Evolutionary conservation across 2,113 vertebrate species (phyloP).

Genomic region (Pteruthius melanotis): DNA sequence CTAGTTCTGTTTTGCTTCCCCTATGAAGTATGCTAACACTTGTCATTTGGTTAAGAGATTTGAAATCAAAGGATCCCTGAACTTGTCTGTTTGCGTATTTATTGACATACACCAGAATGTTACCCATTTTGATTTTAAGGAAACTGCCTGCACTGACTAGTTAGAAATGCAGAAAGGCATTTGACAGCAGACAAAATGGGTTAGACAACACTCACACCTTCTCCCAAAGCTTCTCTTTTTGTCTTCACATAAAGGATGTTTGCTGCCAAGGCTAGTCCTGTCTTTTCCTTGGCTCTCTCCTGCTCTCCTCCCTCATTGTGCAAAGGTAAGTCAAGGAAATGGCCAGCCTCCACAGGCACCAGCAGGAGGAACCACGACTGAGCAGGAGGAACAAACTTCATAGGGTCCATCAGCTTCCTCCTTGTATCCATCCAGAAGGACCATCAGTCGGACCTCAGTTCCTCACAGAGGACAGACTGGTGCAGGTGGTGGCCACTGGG

Average conservation of each 20-base stretch:
- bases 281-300: background rate
- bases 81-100: background rate
- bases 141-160: background rate
- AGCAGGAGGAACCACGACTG: background rate
- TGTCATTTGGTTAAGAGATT: background rate
- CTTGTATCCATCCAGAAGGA: background rate
- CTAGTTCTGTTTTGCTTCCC: background rate
- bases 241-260: background rate
- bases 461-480: background rate
- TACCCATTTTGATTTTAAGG: background rate
- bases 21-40: background rate
- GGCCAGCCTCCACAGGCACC: background rate
- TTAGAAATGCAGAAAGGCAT: background rate
- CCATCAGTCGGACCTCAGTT: accelerated
- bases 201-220: background rate
- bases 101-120: background rate
- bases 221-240: background rate
- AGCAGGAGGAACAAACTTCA: background rate
- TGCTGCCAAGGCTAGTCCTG: background rate
- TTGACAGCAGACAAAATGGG: background rate
- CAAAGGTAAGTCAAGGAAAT: background rate
- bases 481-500: background rate
- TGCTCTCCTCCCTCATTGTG: background rate
- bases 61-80: background rate
- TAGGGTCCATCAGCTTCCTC: background rate